Percentiles rank a stretch among this genome's conserved stretches.
phyloP scores from a whole-genome alignment of 2,888 invertebrate genomes.

The Drosophila niveifrons region DNA sequence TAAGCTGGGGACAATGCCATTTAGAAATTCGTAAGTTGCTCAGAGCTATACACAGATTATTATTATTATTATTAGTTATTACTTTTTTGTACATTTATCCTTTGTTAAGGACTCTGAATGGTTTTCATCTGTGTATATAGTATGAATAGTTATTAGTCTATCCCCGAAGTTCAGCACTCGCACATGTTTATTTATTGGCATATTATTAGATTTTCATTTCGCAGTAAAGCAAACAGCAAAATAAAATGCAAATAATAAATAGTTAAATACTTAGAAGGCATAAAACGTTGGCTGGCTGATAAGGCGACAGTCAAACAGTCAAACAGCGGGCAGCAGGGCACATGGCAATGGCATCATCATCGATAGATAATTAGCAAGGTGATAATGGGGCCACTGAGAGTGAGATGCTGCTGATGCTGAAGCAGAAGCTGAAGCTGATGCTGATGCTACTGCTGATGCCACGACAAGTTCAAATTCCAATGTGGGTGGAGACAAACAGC shows the following conservation, averaged over 20 bases:
- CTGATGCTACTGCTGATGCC: slow-evolving; percentile 7
- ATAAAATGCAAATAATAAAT: slow-evolving; percentile 63
- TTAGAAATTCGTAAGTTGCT: slow-evolving; percentile 1
- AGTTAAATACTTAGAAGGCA: slow-evolving; percentile 19
- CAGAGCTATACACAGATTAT: slow-evolving; percentile 1
- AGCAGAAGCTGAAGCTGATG: background rate
- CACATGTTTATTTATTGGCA: slow-evolving; percentile 65
- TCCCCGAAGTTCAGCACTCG: slow-evolving; percentile 1
- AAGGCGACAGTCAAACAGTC: slow-evolving; percentile 38
- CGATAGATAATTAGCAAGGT: slow-evolving; percentile 78
- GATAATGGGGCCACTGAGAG: slow-evolving; percentile 72
- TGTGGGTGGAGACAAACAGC: slow-evolving; percentile 59
- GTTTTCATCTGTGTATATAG: background rate
- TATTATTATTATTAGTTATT: background rate
- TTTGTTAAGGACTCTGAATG: slow-evolving; percentile 32
- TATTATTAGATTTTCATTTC: slow-evolving; percentile 54
- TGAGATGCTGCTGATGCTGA: slow-evolving; percentile 50
- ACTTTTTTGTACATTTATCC: slow-evolving; percentile 7
- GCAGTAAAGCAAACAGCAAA: slow-evolving; percentile 42
- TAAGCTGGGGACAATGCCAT: slow-evolving; percentile 23
- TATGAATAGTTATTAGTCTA: background rate
- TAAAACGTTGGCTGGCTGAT: slow-evolving; percentile 59
- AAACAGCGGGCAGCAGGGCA: slow-evolving; percentile 31
- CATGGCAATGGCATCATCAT: slow-evolving; percentile 67
- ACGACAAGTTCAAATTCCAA: slow-evolving; percentile 73